Evolutionary conservation across 1,140 invertebrate genomes (phyloP).

Genomic region (Maniola jurtina): DNA sequence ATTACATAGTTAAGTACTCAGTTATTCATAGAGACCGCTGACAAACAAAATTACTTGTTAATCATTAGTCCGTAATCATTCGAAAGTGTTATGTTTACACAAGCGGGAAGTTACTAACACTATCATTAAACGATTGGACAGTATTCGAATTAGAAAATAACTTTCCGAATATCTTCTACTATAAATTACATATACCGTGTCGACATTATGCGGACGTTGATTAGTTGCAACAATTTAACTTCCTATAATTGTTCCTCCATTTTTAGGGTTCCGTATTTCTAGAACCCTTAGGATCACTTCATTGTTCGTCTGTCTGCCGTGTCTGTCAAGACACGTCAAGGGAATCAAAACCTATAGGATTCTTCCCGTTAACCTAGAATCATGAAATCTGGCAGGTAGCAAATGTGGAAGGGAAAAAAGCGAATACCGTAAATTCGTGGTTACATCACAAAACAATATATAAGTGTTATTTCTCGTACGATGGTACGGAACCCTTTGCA

Average conservation of each 20-base stretch:
- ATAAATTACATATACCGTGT: constrained; percentile 34
- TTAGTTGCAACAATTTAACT: constrained; percentile 20
- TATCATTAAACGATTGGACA: constrained; percentile 25
- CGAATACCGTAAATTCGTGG: no score
- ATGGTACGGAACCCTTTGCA: no score
- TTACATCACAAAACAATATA: no score
- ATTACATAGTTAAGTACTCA: not conserved
- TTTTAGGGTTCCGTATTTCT: no score
- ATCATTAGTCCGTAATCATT: constrained; percentile 34
- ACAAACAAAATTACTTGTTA: constrained; percentile 19
- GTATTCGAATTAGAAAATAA: constrained; percentile 19
- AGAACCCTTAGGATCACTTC: no score
- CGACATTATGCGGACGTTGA: constrained; percentile 31
- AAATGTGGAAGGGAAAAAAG: no score
- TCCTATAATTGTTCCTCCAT: not conserved
- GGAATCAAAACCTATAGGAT: no score
- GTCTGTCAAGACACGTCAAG: no score
- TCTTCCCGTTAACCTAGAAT: no score
- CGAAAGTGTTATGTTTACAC: constrained; percentile 34
- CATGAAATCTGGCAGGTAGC: no score
- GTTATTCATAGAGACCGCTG: constrained; percentile 27
- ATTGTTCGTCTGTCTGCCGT: no score
- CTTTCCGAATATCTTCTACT: constrained; percentile 24
- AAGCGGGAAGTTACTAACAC: constrained; percentile 34
- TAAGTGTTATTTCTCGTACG: no score